phyloP scores from a whole-genome alignment of 2,113 vertebrate species.

The Mobula hypostoma region DNA sequence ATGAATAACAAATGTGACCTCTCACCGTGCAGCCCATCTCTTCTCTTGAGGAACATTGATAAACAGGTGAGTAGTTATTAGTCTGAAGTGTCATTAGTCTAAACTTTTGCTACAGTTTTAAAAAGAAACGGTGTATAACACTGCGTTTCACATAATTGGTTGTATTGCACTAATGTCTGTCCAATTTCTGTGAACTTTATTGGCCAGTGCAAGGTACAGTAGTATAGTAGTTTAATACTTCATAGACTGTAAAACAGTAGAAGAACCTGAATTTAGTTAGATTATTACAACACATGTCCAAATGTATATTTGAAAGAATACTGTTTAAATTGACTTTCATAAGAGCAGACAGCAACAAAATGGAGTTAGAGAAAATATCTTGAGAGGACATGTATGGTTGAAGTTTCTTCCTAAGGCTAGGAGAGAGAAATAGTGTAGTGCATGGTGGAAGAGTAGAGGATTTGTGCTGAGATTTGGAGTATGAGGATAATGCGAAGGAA shows the following conservation, averaged over 20 bases:
- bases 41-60: conserved; percentile 26
- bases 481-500: neutral
- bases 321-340: too few species aligned
- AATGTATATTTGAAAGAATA: neutral
- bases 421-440: neutral
- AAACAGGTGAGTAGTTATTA: conserved; percentile 43
- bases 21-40: conserved; percentile 25
- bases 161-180: neutral
- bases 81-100: neutral
- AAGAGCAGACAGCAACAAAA: neutral
- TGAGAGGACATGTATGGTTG: too few species aligned
- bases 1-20: conserved; percentile 36
- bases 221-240: neutral
- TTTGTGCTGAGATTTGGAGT: neutral
- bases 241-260: neutral
- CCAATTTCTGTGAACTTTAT: neutral
- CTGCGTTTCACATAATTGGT: neutral
- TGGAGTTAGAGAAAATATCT: neutral
- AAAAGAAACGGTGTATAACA: neutral
- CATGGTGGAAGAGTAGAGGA: neutral
- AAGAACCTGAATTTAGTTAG: neutral
- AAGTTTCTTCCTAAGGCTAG: too few species aligned
- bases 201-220: neutral
- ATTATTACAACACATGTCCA: neutral
- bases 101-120: neutral